phyloP scores from a whole-genome alignment of 2,113 vertebrate species.

The Dasypus novemcinctus region DNA sequence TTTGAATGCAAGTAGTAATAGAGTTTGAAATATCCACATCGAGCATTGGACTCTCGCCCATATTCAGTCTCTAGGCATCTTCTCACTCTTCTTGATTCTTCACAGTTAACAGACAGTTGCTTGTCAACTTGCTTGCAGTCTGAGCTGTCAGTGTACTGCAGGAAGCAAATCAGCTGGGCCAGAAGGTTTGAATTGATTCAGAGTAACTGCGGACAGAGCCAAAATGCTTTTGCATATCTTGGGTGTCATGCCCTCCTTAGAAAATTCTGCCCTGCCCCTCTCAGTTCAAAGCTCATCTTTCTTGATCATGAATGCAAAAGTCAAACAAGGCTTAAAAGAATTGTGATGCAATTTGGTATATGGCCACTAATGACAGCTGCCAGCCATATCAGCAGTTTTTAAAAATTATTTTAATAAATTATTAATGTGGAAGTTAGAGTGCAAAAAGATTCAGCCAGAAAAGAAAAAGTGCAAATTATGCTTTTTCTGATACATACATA shows the following conservation, averaged over 20 bases:
- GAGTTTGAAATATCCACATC: neutral
- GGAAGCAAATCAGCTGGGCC: neutral
- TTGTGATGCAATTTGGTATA: neutral
- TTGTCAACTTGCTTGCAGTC: neutral
- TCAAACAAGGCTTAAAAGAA: neutral
- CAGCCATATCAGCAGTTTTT: neutral
- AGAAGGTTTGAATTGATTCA: neutral
- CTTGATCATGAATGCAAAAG: neutral
- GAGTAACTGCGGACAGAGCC: neutral
- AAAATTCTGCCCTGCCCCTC: neutral
- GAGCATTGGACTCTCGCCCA: fast-evolving
- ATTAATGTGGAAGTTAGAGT: conserved; percentile 10
- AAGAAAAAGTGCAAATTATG: neutral
- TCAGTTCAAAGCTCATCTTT: neutral
- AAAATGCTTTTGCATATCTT: neutral
- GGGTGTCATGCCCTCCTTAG: too few relatives aligned
- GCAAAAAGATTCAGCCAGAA: neutral
- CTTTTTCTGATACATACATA: neutral
- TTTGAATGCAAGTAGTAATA: neutral
- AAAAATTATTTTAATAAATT: neutral
- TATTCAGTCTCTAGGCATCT: neutral
- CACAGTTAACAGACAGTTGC: neutral
- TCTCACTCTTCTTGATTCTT: neutral
- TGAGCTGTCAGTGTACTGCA: neutral
- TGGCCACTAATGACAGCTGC: neutral